Evolutionary conservation across 64 coral and sea anemone species (phyloP).

Genomic region (Anthopleura sola): DNA sequence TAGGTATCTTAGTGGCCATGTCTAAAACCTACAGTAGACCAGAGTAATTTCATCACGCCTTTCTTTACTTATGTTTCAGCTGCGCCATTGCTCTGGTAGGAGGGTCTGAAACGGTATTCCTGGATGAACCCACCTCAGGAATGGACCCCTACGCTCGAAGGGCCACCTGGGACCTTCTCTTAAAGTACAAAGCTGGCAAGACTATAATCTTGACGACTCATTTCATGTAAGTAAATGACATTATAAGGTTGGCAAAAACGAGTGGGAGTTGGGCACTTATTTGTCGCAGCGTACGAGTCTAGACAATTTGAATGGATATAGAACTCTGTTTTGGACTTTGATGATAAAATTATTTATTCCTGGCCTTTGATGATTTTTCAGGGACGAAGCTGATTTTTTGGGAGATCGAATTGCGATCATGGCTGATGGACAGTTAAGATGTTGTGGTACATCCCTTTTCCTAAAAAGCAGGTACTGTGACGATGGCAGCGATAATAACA

Average conservation of each 20-base stretch:
- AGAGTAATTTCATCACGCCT: no score
- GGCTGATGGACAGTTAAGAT: slow-evolving; percentile 93
- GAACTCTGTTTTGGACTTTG: no score
- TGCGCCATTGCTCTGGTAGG: slow-evolving; percentile 97
- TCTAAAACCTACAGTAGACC: no score
- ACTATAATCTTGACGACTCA: slow-evolving; percentile 94
- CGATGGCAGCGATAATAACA: no score
- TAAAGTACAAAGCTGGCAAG: slow-evolving; percentile 87
- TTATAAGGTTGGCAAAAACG: not conserved
- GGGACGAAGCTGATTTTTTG: slow-evolving; percentile 99
- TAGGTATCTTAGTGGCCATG: no score
- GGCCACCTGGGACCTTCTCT: slow-evolving; percentile 90
- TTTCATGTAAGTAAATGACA: slow-evolving; percentile 78
- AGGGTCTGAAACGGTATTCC: slow-evolving; percentile 91
- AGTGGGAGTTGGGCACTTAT: no score
- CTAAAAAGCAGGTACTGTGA: slow-evolving; percentile 85
- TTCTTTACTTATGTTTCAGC: slow-evolving; percentile 19
- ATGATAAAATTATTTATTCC: no score
- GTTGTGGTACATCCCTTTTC: slow-evolving; percentile 87
- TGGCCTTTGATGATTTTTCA: not conserved
- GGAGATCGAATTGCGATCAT: slow-evolving; percentile 97
- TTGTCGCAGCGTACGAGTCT: no score
- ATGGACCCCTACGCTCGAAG: slow-evolving; percentile 98
- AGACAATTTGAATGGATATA: no score
- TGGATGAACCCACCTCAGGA: slow-evolving; percentile 97